A percentile compares a stretch with the other conserved stretches of the same genome.
These are phyloP conservation scores for Apodemus agrarius DNA, from an alignment of 2,797 vertebrate species.

Conservation along the genomic window DNA sequence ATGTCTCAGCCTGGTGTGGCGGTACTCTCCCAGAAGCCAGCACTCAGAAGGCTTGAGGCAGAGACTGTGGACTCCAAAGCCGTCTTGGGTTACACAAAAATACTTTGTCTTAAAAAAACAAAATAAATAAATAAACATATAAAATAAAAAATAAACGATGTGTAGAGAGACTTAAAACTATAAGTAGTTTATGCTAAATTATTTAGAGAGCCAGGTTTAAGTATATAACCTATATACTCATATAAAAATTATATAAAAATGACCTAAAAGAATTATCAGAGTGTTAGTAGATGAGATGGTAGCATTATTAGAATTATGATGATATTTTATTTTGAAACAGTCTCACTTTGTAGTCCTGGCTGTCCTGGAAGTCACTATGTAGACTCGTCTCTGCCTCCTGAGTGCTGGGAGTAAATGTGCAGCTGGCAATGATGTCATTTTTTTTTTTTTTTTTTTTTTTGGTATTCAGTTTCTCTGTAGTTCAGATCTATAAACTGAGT, in stretches of 20 bases:
- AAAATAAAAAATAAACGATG: neutral
- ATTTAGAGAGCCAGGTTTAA: conserved; percentile 46
- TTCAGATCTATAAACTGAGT: neutral
- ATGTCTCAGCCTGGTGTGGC: neutral
- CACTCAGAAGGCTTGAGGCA: neutral
- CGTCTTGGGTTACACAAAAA: neutral
- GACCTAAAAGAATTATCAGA: conserved; percentile 22
- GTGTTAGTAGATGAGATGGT: neutral
- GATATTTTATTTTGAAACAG: neutral
- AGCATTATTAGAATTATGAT: neutral
- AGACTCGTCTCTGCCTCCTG: neutral
- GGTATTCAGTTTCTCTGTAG: conserved; percentile 9
- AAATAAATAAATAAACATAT: neutral
- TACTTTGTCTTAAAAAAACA: neutral
- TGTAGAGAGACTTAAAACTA: neutral
- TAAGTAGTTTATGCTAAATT: conserved; percentile 26
- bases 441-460: conserved; percentile 60
- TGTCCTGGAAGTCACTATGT: neutral
- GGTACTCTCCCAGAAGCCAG: neutral
- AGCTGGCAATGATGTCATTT: neutral
- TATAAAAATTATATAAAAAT: conserved; percentile 29
- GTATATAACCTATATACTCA: neutral
- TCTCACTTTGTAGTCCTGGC: neutral
- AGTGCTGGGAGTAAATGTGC: neutral
- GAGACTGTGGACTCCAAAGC: neutral